Conservation (phyloP, 2,888 invertebrate genomes). For the Hyppa rectilinea region DNA sequence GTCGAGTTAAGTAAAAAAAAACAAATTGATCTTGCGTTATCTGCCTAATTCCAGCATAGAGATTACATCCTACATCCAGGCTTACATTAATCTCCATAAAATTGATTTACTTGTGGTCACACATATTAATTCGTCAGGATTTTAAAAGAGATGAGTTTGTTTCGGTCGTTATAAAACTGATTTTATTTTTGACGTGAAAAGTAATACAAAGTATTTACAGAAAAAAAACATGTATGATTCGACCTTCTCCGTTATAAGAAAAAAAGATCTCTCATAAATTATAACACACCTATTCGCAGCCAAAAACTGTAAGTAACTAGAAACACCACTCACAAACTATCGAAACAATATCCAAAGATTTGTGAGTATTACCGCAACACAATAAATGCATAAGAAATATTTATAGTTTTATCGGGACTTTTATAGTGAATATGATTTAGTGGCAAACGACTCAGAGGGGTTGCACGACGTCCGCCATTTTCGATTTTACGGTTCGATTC, state of each 20-base stretch:
- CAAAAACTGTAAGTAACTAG: neutral
- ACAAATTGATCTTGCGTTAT: too few relatives aligned
- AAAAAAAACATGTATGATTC: too few relatives aligned
- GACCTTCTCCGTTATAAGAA: neutral
- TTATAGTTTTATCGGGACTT: slow-evolving; percentile 87
- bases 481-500: slow-evolving; percentile 85
- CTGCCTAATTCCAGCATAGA: too few relatives aligned
- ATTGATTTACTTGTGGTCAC: too few relatives aligned
- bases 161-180: too few relatives aligned
- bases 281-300: neutral
- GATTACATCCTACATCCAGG: too few relatives aligned
- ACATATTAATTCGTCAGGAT: too few relatives aligned
- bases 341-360: slow-evolving; percentile 69
- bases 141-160: too few relatives aligned
- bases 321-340: slow-evolving; percentile 16
- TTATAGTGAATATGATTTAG: slow-evolving; percentile 88
- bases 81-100: too few relatives aligned
- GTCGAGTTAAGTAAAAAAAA: too few relatives aligned
- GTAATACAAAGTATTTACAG: too few relatives aligned
- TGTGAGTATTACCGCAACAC: slow-evolving; percentile 78
- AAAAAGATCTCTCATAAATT: neutral
- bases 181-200: too few relatives aligned
- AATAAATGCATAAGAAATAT: slow-evolving; percentile 86
- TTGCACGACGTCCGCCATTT: slow-evolving; percentile 81
- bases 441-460: slow-evolving; percentile 81